Evolutionary conservation across 1,140 invertebrate genomes (phyloP).

Genomic region (Rhagoletis zephyria): DNA sequence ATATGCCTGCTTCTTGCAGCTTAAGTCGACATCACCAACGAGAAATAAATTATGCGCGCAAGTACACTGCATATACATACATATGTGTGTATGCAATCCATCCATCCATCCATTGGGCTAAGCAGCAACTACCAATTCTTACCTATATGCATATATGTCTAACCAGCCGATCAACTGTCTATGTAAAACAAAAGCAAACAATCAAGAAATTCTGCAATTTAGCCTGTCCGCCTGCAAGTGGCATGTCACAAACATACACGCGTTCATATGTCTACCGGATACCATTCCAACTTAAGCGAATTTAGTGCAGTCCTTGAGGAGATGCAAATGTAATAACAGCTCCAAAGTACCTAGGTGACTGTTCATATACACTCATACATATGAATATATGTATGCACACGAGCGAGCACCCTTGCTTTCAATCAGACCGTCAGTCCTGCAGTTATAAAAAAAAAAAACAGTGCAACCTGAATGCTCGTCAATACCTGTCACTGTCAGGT

Average conservation of each 20-base stretch:
- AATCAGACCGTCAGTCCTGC: background rate
- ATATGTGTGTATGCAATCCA: background rate
- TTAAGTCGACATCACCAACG: conserved; percentile 35
- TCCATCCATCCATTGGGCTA: conserved; percentile 1
- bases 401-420: background rate
- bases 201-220: conserved; percentile 2
- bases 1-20: background rate
- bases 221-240: background rate
- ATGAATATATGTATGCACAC: background rate
- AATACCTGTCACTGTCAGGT: conserved; percentile 44
- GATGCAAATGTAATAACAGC: conserved; percentile 45
- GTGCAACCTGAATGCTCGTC: conserved; percentile 40
- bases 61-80: conserved; percentile 44
- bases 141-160: background rate
- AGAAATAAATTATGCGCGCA: conserved; percentile 51
- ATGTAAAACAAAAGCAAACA: background rate
- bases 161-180: background rate
- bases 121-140: conserved; percentile 19
- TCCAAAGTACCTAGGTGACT: background rate
- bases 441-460: conserved; percentile 26
- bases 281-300: conserved; percentile 17
- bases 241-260: background rate
- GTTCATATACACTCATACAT: background rate
- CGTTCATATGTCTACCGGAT: background rate
- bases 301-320: conserved; percentile 49